Evolutionary conservation across 1,140 invertebrate genomes (phyloP), one percentile per base, ranked within the genome.

Genomic region (Zaprionus gabonicus): DNA sequence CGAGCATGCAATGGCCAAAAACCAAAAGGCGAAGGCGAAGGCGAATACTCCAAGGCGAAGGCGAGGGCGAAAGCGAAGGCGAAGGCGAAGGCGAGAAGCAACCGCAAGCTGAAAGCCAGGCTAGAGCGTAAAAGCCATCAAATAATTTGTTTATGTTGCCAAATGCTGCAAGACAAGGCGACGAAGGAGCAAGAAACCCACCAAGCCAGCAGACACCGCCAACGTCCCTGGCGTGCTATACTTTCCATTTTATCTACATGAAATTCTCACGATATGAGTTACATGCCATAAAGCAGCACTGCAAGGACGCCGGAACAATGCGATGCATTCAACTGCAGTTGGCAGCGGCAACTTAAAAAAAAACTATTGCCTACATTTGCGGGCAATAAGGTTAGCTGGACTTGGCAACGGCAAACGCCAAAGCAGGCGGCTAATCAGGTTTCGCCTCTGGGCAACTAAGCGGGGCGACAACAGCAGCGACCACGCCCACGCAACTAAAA

Each of bases 101-200:
- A 60, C 28, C 58, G 15, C 41, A 58, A 60, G 49, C 55, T 59
- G 53, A 78, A 57, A 44, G 72, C 71, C 51, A 69, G 63, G 53
- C 75, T 27, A 67, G 27, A 75, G 82, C 80, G 63, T 87, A 76
- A 82, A 76, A 80, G 77, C 76, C 84, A 86, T 88, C 73, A 86
- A 86, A 86, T 86, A 86, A 86, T 86, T 88, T 86, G 84, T 88
- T 86, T 88, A 88, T 87, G 83, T 78, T 80, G 73, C 83, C 71
- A 80, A 82, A 82, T 82, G 51, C 76, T 74, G 56, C 49, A 12
- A 10, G 46, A 20, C 20, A 12, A 25, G 25, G 41, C 46, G 46
- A 51, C n/a, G 7, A n/a, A 17, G 28, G 28, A 31, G 28, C 28
- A 31, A 9, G 28, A 31, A 31, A 31, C 28, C 28, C 7, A 31